These are phyloP conservation scores for Vicugna pacos DNA, from an alignment of 2,113 vertebrate genomes.

Conservation along the genomic window DNA sequence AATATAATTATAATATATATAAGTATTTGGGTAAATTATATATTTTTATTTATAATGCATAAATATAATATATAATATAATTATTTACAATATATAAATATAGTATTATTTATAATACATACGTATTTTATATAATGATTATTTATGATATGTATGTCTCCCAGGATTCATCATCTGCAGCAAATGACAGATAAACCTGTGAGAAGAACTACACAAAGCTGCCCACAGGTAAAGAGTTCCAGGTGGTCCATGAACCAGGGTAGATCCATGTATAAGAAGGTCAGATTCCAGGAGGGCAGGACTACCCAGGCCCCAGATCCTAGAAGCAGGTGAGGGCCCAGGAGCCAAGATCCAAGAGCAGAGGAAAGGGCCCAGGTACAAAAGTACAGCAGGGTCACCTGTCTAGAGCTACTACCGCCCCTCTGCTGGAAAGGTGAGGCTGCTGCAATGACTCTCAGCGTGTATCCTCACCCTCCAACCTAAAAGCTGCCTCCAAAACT, in stretches of 20 bases:
- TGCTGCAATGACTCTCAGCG: fast-evolving
- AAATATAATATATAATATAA: too few relatives aligned
- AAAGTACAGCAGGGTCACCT: too few relatives aligned
- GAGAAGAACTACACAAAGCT: not conserved
- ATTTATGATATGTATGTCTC: not conserved
- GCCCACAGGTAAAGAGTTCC: fast-evolving
- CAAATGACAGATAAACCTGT: not conserved
- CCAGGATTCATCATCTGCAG: not conserved
- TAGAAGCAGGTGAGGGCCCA: not conserved
- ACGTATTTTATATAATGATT: not conserved
- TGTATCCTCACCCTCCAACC: not conserved
- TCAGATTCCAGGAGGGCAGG: too few relatives aligned
- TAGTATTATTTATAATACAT: too few relatives aligned
- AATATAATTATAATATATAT: too few relatives aligned
- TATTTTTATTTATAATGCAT: too few relatives aligned
- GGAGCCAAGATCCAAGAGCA: too few relatives aligned
- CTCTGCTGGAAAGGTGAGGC: fast-evolving
- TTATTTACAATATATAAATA: too few relatives aligned
- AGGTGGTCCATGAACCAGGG: not conserved
- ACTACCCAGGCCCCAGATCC: not conserved
- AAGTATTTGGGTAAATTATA: too few relatives aligned
- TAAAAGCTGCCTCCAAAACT: fast-evolving
- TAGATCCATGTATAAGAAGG: too few relatives aligned
- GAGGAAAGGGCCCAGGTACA: fast-evolving
- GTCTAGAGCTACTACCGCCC: not conserved